Conservation (phyloP, 1,140 invertebrate species). For the Drosophila elegans region DNA sequence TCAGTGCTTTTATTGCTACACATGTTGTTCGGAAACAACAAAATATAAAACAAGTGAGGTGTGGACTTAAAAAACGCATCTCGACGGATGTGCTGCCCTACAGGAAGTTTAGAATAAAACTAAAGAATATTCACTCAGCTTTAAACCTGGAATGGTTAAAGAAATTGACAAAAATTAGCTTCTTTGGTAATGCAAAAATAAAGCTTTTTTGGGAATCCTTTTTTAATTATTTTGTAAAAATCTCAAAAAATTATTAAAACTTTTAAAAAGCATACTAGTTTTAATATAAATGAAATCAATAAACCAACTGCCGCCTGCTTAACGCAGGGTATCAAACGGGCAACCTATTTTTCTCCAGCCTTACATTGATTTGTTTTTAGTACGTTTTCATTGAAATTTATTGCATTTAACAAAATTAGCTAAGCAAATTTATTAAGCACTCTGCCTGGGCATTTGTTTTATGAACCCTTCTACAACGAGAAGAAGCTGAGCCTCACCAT, state of each 20-base stretch:
- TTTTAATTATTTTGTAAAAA: not conserved
- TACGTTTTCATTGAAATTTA: slow-evolving; percentile 81
- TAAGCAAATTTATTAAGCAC: slow-evolving; percentile 82
- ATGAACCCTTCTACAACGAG: slow-evolving; percentile 32
- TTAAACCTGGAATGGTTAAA: too few species aligned
- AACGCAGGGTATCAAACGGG: slow-evolving; percentile 11
- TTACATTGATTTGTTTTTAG: slow-evolving; percentile 65
- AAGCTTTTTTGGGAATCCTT: too few species aligned
- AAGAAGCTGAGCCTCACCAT: slow-evolving; percentile 30
- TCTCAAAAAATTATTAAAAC: too few species aligned
- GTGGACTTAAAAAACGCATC: not conserved
- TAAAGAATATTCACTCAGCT: not conserved
- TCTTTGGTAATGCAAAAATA: too few species aligned
- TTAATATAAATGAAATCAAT: not conserved
- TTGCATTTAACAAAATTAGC: slow-evolving; percentile 82
- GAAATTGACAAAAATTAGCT: not conserved
- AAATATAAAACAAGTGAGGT: slow-evolving; percentile 43
- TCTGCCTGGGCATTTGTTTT: slow-evolving; percentile 55
- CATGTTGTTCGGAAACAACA: slow-evolving; percentile 74
- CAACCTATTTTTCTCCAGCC: slow-evolving; percentile 13
- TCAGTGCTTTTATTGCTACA: slow-evolving; percentile 81
- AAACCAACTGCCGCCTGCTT: not conserved
- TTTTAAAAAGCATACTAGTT: too few species aligned
- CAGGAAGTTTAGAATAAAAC: not conserved
- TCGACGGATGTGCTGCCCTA: slow-evolving; percentile 13